These are phyloP conservation scores for Charadrius vociferus DNA, from an alignment of 2,113 vertebrate genomes.

Conservation along the genomic window DNA sequence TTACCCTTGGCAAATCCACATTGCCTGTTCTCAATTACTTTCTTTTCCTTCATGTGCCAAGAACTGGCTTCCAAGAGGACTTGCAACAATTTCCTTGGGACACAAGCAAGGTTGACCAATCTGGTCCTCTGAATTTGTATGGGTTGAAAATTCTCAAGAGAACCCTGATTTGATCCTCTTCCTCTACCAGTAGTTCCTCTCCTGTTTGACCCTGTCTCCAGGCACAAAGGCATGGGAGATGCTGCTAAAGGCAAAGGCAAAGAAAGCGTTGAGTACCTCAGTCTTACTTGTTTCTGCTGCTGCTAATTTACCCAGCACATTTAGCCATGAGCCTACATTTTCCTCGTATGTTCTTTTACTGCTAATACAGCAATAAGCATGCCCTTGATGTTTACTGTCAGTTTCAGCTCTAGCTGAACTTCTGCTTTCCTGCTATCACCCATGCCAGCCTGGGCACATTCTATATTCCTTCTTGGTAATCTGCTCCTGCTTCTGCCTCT, in stretches of 20 bases:
- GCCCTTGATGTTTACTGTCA: not conserved
- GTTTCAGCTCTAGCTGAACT: not conserved
- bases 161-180: not conserved
- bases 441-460: not conserved
- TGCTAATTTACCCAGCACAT: not conserved
- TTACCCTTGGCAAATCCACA: not conserved
- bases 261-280: not conserved
- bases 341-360: not conserved
- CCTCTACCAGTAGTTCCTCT: not conserved
- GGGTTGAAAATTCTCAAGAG: not conserved
- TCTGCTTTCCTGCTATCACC: not conserved
- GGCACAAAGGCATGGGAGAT: not conserved
- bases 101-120: not conserved
- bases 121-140: not conserved
- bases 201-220: not conserved
- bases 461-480: not conserved
- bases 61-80: not conserved
- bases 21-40: not conserved
- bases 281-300: not conserved
- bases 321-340: not conserved
- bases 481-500: not conserved
- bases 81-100: not conserved
- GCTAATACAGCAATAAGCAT: not conserved
- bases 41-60: not conserved
- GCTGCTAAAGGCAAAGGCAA: not conserved